Evolutionary conservation across 2,888 invertebrate genomes (phyloP), one percentile per base, ranked within the genome.

Genomic region (Magallana nippona): DNA sequence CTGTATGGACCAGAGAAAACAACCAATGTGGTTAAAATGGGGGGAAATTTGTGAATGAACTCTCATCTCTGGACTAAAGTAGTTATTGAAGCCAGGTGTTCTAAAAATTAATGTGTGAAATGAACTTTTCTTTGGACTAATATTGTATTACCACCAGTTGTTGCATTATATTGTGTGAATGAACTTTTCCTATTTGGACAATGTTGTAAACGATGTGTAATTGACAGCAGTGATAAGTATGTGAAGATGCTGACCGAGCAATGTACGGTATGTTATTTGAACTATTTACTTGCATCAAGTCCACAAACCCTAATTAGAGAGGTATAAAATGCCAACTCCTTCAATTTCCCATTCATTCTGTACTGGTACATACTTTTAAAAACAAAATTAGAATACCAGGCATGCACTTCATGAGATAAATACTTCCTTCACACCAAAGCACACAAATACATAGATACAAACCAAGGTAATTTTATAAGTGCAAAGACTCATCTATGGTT

Each of bases 141-240:
- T 27, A 71, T 27, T 71, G 27, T 71, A 71, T 22, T 71, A 22
- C 32, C 44, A 63, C 62, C 55, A 44, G 63, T 60, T 60, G 55
- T 56, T 80, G 44, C 44, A 19, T 62, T 22, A 62, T 81, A 60
- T 81, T 56, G 82, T 78, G 27, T 82, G 82, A 71, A 78, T 44
- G 82, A 63, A 82, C 82, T 82, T 63, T 82, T 82, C 82, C 58
- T 82, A 78, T 57, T 56, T 79, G 57, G 71, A 71, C 71, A 71
- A 27, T 71, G 71, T 71, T 71, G 27, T 71, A 71, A 71, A 17
- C 71, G 71, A 71, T 71, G 71, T 71, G 71, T 71, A 27, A 71
- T 22, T 71, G 71, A 71, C 71, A 15, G 71, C 71, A 71, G 71
- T 71, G 71, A 71, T 71, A 71, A 71, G 71, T 71, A 71, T 71